Percentiles rank a stretch among this genome's conserved stretches.
These are phyloP conservation scores for Sardinella longiceps DNA, from an alignment of 2,797 vertebrate species.

Conservation along the genomic window DNA sequence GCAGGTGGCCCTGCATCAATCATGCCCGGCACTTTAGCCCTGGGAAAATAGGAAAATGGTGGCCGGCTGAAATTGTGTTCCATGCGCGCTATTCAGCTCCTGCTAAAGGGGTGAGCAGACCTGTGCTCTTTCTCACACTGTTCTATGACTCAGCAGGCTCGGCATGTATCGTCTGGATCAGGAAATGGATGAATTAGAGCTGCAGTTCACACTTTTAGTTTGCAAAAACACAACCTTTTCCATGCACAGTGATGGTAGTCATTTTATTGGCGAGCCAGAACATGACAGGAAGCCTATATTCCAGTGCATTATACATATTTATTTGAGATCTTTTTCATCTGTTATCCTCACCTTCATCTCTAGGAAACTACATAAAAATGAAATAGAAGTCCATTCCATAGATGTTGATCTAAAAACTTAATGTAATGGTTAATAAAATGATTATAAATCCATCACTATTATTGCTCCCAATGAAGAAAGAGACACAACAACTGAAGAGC, in stretches of 20 bases:
- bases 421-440: too few relatives aligned
- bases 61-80: not conserved
- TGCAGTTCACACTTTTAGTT: not conserved
- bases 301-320: not conserved
- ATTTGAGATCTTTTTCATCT: not conserved
- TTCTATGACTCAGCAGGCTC: not conserved
- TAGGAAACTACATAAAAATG: too few relatives aligned
- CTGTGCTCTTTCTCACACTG: not conserved
- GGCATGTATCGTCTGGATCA: not conserved
- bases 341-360: too few relatives aligned
- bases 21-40: conserved; percentile 41
- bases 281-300: not conserved
- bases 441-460: too few relatives aligned
- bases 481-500: not conserved
- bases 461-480: too few relatives aligned
- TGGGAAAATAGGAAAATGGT: conserved; percentile 12
- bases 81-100: not conserved
- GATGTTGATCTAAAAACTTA: not conserved
- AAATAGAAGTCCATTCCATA: too few relatives aligned
- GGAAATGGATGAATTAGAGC: not conserved
- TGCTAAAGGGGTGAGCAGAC: too few relatives aligned
- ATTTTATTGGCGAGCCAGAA: not conserved
- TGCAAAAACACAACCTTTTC: not conserved
- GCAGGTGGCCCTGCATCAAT: conserved; percentile 72
- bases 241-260: not conserved